These are phyloP conservation scores for Gymnoscelis rufifasciata DNA, from an alignment of 2,888 invertebrate genomes.

Conservation along the genomic window DNA sequence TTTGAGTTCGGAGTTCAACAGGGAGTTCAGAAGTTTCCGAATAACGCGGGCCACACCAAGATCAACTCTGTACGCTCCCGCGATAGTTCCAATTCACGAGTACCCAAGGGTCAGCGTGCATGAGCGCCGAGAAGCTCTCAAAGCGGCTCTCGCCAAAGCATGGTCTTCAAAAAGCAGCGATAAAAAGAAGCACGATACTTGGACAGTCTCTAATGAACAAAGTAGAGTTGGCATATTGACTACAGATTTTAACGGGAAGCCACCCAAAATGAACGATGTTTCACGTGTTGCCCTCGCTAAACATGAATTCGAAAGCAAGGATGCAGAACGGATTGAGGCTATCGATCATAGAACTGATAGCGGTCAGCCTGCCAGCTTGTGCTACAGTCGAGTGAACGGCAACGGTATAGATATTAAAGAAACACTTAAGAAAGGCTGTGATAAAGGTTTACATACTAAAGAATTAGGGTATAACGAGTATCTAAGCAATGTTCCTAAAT, in stretches of 20 bases:
- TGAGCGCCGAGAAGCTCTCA: constrained; percentile 72
- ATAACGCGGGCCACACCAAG: constrained; percentile 74
- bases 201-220: constrained; percentile 65
- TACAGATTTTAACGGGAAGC: constrained; percentile 57
- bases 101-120: constrained; percentile 80
- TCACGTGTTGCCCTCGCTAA: constrained; percentile 67
- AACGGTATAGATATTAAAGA: constrained; percentile 71
- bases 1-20: constrained; percentile 81
- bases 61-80: constrained; percentile 72
- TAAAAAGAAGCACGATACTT: constrained; percentile 69
- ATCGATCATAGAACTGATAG: constrained; percentile 53
- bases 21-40: constrained; percentile 80
- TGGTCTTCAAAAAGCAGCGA: constrained; percentile 71
- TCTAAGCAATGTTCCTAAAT: constrained; percentile 76
- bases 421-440: constrained; percentile 75
- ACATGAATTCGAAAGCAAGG: constrained; percentile 70
- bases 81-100: constrained; percentile 80
- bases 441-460: constrained; percentile 74
- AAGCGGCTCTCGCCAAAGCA: constrained; percentile 73
- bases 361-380: constrained; percentile 59
- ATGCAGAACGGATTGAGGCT: constrained; percentile 54
- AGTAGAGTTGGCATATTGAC: constrained; percentile 57
- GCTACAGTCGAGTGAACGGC: constrained; percentile 59
- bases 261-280: constrained; percentile 56
- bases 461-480: constrained; percentile 70